Conservation (phyloP, 2,113 vertebrate genomes). For the Protobothrops mucrosquamatus region DNA sequence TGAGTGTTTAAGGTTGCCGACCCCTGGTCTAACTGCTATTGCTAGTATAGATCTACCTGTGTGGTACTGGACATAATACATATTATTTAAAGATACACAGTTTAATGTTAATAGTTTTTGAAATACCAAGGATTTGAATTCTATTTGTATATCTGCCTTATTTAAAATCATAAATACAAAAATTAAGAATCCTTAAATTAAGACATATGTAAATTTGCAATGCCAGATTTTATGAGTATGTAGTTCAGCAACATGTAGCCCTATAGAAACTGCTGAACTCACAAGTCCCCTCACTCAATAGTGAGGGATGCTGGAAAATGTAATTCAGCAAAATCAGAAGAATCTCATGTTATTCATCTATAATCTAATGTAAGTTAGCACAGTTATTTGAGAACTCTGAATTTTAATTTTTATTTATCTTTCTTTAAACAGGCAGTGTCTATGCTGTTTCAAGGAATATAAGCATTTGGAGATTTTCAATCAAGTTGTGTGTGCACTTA, state of each 20-base stretch:
- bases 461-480: conserved; percentile 99
- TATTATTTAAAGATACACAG: neutral
- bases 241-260: neutral
- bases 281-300: neutral
- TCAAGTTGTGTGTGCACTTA: conserved; percentile 98
- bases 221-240: neutral
- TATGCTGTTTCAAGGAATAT: conserved; percentile 99
- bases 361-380: neutral
- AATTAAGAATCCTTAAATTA: neutral
- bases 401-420: neutral
- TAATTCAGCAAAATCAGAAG: neutral
- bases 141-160: neutral
- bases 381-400: neutral
- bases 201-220: neutral
- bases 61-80: neutral
- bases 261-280: neutral
- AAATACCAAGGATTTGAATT: neutral
- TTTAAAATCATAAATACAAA: neutral
- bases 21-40: too few relatives aligned
- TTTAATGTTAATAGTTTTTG: neutral
- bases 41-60: neutral
- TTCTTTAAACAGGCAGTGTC: conserved; percentile 84
- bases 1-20: too few relatives aligned
- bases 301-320: neutral
- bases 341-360: neutral